Evolutionary conservation across 2,797 vertebrate genomes (phyloP).

Genomic region (Buceros bicornis): DNA sequence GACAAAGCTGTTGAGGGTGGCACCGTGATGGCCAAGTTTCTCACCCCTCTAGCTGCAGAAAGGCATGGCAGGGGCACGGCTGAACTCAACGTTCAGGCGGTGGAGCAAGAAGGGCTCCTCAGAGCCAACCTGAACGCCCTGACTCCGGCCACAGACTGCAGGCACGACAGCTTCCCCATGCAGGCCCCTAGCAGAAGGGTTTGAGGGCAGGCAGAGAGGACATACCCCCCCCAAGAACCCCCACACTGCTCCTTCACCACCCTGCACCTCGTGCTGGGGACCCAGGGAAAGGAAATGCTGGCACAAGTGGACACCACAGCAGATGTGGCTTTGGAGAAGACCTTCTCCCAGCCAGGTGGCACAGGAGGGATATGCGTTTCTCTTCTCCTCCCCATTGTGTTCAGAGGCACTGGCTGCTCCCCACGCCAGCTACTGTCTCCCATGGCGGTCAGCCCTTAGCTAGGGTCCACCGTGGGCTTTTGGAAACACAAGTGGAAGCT

Average conservation of each 20-base stretch:
- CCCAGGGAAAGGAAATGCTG: neutral
- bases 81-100: neutral
- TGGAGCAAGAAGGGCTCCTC: neutral
- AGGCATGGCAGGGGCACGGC: neutral
- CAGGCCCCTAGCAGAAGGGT: neutral
- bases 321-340: neutral
- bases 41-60: neutral
- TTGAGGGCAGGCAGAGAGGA: neutral
- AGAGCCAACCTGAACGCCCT: accelerated
- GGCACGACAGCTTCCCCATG: neutral
- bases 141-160: neutral
- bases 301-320: accelerated
- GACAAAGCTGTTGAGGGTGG: accelerated
- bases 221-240: neutral
- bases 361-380: accelerated
- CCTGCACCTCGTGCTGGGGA: neutral
- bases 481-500: neutral
- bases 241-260: neutral
- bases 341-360: accelerated
- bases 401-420: neutral
- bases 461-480: neutral
- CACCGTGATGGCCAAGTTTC: accelerated
- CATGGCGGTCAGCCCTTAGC: neutral
- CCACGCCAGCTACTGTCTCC: neutral
- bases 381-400: neutral